A percentile compares a stretch with the other conserved stretches of the same genome.
Evolutionary conservation across 2,888 invertebrate species (phyloP).

Genomic region (Dasysyrphus albostriatus): DNA sequence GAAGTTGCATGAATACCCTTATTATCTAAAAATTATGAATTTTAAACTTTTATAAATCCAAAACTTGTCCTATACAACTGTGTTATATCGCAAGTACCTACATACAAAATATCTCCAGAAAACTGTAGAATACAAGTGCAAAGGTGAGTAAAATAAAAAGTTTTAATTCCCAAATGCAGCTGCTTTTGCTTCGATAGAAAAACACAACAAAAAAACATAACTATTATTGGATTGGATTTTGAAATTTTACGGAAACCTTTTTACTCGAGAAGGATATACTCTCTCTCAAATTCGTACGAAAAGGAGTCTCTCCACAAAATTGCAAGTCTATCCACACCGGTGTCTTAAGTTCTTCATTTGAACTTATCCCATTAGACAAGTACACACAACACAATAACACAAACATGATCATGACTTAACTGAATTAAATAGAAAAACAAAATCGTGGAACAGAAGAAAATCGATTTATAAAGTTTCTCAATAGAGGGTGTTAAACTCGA

Average conservation of each 20-base stretch:
- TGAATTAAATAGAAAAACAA: no score
- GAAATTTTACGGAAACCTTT: slow-evolving; percentile 20
- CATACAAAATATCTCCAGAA: not conserved
- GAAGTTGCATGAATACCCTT: no score
- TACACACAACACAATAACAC: no score
- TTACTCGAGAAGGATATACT: no score
- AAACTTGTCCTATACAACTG: not conserved
- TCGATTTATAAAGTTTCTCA: no score
- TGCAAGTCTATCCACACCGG: not conserved
- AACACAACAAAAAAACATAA: not conserved
- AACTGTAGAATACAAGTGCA: slow-evolving; percentile 14
- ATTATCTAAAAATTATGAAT: no score
- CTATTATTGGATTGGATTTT: slow-evolving; percentile 45
- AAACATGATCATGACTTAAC: no score
- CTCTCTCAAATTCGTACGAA: not conserved
- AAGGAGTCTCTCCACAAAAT: slow-evolving; percentile 1
- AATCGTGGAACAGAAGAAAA: no score
- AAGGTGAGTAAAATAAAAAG: slow-evolving; percentile 37
- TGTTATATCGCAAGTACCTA: not conserved
- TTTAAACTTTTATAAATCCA: not conserved
- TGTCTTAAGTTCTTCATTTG: not conserved
- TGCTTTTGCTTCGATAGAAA: slow-evolving; percentile 19
- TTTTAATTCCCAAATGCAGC: slow-evolving; percentile 48
- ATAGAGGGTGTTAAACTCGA: no score
- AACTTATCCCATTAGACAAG: not conserved